Conservation (phyloP, 2,888 invertebrate genomes). For the Cordylochernes scorpioides region DNA sequence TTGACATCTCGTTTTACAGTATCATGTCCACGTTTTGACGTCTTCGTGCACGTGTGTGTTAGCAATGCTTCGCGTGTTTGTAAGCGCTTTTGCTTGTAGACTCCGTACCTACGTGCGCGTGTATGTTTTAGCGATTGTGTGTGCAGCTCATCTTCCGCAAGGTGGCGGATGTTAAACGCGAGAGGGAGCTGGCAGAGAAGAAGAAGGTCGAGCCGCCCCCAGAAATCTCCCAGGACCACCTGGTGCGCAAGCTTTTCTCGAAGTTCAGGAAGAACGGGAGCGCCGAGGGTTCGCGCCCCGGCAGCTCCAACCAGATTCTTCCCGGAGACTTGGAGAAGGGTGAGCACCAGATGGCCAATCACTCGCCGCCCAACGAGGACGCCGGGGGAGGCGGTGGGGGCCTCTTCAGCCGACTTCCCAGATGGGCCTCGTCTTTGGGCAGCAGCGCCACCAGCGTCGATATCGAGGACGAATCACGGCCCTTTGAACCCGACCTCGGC, state of each 20-base stretch:
- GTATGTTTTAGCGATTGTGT: no score
- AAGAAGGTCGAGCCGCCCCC: slow-evolving; percentile 89
- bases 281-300: slow-evolving; percentile 4
- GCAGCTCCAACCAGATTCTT: slow-evolving; percentile 6
- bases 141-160: slow-evolving; percentile 44
- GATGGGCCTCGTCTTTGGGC: no score
- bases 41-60: no score
- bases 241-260: slow-evolving; percentile 88
- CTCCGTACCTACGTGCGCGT: no score
- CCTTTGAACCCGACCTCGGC: no score
- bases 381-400: neutral
- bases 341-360: slow-evolving; percentile 4
- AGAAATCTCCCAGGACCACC: slow-evolving; percentile 86
- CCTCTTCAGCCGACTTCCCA: neutral
- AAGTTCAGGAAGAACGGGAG: slow-evolving; percentile 40
- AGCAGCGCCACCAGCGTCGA: neutral
- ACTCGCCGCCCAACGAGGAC: neutral
- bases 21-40: no score
- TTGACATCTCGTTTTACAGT: no score
- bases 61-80: no score
- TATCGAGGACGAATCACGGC: neutral
- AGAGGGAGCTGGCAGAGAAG: slow-evolving; percentile 87
- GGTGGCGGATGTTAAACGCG: slow-evolving; percentile 90
- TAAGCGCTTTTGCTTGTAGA: no score
- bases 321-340: slow-evolving; percentile 11